Base-by-base conservation (phyloP, 2,888 invertebrate genomes). In the Bombyx huttoni region DNA sequence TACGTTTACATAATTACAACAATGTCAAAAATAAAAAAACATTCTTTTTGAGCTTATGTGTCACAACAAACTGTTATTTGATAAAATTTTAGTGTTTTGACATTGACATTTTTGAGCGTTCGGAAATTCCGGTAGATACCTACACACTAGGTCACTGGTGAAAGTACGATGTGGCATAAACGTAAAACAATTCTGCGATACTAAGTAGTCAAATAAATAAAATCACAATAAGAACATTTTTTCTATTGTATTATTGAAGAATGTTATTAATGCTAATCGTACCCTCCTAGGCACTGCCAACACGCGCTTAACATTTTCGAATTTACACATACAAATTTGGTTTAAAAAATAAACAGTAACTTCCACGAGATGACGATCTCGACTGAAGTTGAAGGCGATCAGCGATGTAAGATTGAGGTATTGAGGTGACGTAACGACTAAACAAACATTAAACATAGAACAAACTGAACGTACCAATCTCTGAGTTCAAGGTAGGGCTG, bases 281-380 rank as follows among this genome's bases (percentile, higher is more conserved):
- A 85, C 82, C 87, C 81, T 53, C 67, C 62, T 59, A 86, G 58
- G 68, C 87, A 87, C 68, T 86, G 83, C 70, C 74, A 86, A 75
- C 86, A 88, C 61, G 77, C 64, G 74, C 83, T 84, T 63, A 86
- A 72, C 87, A 87, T 87, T 67, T 71, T 77, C 55, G 51, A 63
- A 64, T 68, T 62, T 59, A 55, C 56, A 59, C 7, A 40, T 64
- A 68, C 62, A 60, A 56, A 58, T 63, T 58, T 57, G 60, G 60
- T 50, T 50, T 57, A 61, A 62, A 65, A 66, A 69, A 68, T 64
- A 58, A 58, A 59, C 60, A 57, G 56, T 61, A 50, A 58, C 58
- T 61, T 62, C 57, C 54, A 61, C 60, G 59, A 60, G 67, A 72
- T 65, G 40, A 40, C 62, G 62, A 61, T 64, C 58, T 63, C 60